Conservation (phyloP, 2,113 vertebrate genomes). For the Formicarius rufipectus region DNA sequence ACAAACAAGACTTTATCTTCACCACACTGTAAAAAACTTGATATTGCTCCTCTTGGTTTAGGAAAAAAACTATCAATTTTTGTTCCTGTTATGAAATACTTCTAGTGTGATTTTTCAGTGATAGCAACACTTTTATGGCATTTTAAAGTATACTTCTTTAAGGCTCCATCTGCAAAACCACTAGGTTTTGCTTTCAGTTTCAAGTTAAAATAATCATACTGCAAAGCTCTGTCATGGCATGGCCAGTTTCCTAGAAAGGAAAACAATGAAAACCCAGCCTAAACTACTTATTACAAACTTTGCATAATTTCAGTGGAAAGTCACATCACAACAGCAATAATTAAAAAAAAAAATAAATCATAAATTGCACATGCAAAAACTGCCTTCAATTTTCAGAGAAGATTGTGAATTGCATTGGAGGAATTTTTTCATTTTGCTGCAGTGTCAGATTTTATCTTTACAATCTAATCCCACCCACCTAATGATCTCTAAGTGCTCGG, state of each 20-base stretch:
- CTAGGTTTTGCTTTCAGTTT: neutral
- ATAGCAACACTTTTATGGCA: neutral
- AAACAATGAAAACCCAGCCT: neutral
- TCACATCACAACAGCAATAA: accelerated
- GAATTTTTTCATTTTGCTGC: neutral
- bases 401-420: neutral
- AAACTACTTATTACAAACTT: neutral
- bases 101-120: neutral
- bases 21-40: neutral
- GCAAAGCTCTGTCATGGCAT: neutral
- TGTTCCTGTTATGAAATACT: neutral
- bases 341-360: neutral
- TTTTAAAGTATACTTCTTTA: neutral
- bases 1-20: neutral
- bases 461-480: neutral
- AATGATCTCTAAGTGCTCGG: neutral
- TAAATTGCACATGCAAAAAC: neutral
- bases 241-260: neutral
- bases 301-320: neutral
- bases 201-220: neutral
- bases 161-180: neutral
- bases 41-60: neutral
- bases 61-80: neutral
- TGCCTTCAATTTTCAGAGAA: neutral
- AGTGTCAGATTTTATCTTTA: neutral